Evolutionary conservation across 2,888 invertebrate genomes (phyloP), one percentile per base, ranked within the genome.

Genomic region (Malthinus flaveolus): DNA sequence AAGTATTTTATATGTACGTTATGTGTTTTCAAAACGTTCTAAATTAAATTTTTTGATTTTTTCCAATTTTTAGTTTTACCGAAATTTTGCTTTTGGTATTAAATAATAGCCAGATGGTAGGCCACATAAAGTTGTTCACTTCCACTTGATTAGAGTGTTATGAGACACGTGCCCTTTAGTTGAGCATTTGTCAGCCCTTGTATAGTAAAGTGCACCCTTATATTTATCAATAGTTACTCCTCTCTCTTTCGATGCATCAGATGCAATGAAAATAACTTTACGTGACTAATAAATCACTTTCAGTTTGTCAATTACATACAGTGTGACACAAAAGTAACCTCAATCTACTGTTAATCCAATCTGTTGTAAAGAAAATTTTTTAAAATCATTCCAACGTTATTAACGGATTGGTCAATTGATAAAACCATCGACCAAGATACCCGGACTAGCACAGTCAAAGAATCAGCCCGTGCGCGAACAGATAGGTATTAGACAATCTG

Each of bases 71-170:
- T 23, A 23, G 5, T 3, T 23, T 23, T 23, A 5, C 23, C 23
- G 10, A 49, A 55, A 48, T 54, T 35, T 33, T 34, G 15, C 46
- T 33, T 50, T 49, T 42, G 32, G 23, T 55, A 34, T 56, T 52
- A 59, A 55, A 50, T 9, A 15, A 15, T 4, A 58, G 67, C 65
- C 67, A 67, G 65, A 64, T 67, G 67, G 54, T 60, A 32, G 54
- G 52, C 56, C 62, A 51, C 58, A 58, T 57, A 54, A 53, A 50
- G 46, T 50, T 54, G 60, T 61, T 61, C 55, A 63, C 62, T 67
- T 69, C 67, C 69, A 69, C 67, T 69, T 68, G 67, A 69, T 67
- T 66, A 63, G 61, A 62, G 65, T 66, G 66, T 66, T 63, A 63
- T 56, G 56, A 56, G 63, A 58, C 70, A 66, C 68, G 68, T 70